Conservation (phyloP, 2,113 vertebrate genomes). For the Solea senegalensis region DNA sequence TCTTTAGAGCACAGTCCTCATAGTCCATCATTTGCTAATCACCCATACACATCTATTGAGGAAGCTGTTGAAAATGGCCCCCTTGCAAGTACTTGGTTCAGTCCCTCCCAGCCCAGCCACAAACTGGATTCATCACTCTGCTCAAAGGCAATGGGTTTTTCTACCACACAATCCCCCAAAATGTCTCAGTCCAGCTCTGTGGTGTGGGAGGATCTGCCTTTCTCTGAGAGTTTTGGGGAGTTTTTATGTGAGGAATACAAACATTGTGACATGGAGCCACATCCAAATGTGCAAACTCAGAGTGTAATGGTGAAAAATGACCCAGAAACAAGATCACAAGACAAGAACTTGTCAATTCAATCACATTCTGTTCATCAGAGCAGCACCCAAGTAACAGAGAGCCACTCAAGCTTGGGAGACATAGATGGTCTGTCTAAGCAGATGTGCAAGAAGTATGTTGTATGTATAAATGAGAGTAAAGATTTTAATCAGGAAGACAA, state of each 20-base stretch:
- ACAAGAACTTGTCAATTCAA: background rate
- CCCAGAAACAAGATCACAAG: background rate
- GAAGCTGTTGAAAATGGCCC: conserved; percentile 14
- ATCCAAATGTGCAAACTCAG: background rate
- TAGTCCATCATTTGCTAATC: conserved; percentile 11
- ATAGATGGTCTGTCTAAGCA: conserved; percentile 4
- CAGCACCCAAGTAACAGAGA: background rate
- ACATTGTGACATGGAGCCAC: conserved; percentile 8
- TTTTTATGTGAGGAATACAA: conserved; percentile 55
- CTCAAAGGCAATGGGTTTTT: background rate
- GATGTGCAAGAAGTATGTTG: background rate
- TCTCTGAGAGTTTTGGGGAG: conserved; percentile 70
- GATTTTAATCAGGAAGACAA: background rate
- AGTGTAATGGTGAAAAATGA: background rate
- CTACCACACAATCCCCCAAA: background rate
- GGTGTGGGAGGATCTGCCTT: conserved; percentile 64
- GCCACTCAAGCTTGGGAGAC: background rate
- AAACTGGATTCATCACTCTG: background rate
- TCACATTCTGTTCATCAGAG: conserved; percentile 16
- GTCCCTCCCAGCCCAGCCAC: background rate
- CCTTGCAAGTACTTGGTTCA: conserved; percentile 1
- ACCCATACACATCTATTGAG: background rate
- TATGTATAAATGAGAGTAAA: background rate
- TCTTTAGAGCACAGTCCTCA: background rate
- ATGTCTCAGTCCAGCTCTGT: conserved; percentile 12